Percentiles rank a stretch among this genome's conserved stretches.
Evolutionary conservation across 2,888 invertebrate species (phyloP).

Genomic region (Diarsia dahlii): DNA sequence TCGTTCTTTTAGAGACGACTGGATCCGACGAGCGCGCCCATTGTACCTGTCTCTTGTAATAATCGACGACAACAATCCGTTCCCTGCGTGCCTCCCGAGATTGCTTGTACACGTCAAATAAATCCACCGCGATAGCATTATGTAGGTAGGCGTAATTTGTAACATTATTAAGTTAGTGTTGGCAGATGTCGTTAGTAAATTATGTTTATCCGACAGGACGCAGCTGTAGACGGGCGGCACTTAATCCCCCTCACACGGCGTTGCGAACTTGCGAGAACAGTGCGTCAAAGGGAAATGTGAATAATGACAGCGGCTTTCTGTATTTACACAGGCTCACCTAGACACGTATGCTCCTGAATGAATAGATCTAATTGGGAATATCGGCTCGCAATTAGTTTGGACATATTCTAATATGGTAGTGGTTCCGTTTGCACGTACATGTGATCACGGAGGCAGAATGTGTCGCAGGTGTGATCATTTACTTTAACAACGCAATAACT

Average conservation of each 20-base stretch:
- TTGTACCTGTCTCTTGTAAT: constrained; percentile 70
- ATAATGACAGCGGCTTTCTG: constrained; percentile 78
- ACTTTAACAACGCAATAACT: constrained; percentile 66
- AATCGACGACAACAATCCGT: constrained; percentile 70
- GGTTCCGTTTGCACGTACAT: constrained; percentile 37
- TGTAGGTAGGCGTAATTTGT: constrained; percentile 75
- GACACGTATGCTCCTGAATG: constrained; percentile 55
- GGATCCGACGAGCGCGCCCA: constrained; percentile 55
- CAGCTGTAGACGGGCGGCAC: constrained; percentile 81
- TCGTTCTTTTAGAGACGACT: constrained; percentile 74
- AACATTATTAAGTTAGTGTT: constrained; percentile 82
- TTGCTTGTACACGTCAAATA: constrained; percentile 72
- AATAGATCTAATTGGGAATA: constrained; percentile 65
- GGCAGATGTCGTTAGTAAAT: constrained; percentile 86
- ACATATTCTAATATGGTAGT: constrained; percentile 20
- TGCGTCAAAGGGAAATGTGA: constrained; percentile 82
- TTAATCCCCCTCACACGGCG: constrained; percentile 81
- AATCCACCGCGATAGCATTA: constrained; percentile 71
- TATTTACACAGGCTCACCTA: constrained; percentile 70
- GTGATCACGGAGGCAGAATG: constrained; percentile 43
- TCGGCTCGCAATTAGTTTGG: constrained; percentile 36
- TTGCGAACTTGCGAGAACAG: constrained; percentile 75
- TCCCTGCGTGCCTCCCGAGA: constrained; percentile 61
- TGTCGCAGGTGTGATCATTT: constrained; percentile 66
- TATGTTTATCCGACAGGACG: constrained; percentile 85